Evolutionary conservation across 2,888 invertebrate genomes (phyloP).

Genomic region (Drosophila aldrichi): DNA sequence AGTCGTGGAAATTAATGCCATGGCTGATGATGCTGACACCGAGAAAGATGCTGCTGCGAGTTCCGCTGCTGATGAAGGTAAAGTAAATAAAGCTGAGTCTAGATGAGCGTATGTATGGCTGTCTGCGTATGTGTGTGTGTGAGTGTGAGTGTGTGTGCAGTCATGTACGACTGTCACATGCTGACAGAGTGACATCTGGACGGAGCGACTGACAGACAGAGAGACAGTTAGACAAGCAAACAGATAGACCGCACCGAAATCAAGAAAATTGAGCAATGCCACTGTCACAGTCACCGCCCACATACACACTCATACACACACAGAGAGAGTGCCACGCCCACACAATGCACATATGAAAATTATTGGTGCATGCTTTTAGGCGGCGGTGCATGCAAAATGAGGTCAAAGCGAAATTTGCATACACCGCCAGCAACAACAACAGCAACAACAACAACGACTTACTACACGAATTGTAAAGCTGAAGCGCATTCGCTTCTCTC

Average conservation of each 20-base stretch:
- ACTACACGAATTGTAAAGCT: slow-evolving; percentile 61
- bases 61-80: slow-evolving; percentile 81
- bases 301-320: background rate
- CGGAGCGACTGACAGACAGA: slow-evolving; percentile 35
- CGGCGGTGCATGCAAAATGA: slow-evolving; percentile 56
- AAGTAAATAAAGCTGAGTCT: slow-evolving; percentile 75
- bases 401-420: slow-evolving; percentile 69
- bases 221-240: slow-evolving; percentile 35
- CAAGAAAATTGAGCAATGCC: slow-evolving; percentile 78
- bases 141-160: slow-evolving; percentile 42
- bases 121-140: background rate
- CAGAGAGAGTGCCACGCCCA: slow-evolving; percentile 12
- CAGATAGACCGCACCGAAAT: slow-evolving; percentile 67
- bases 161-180: slow-evolving; percentile 70
- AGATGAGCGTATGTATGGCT: slow-evolving; percentile 21
- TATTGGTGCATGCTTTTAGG: slow-evolving; percentile 72
- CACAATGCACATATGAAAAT: slow-evolving; percentile 71
- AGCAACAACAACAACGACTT: slow-evolving; percentile 24
- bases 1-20: slow-evolving; percentile 74
- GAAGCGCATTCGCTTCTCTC: slow-evolving; percentile 28
- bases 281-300: slow-evolving; percentile 33
- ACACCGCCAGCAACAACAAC: slow-evolving; percentile 41
- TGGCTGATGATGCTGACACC: slow-evolving; percentile 49
- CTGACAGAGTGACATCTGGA: slow-evolving; percentile 43
- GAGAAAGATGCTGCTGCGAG: slow-evolving; percentile 62